Evolutionary conservation across 2,797 vertebrate species (phyloP).

Genomic region (Sciurus carolinensis): DNA sequence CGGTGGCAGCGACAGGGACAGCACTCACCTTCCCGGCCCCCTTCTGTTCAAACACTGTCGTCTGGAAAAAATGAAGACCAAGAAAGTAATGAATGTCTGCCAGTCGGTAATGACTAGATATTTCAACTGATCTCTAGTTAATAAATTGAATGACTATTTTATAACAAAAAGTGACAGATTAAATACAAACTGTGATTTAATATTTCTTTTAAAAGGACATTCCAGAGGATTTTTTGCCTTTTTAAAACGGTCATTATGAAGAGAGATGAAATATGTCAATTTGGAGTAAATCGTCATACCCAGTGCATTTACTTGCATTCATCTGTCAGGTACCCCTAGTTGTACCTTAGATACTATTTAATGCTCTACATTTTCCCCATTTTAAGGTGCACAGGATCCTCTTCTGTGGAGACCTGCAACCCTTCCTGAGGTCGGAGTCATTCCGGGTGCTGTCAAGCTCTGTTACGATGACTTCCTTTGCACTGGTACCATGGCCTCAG

Average conservation of each 20-base stretch:
- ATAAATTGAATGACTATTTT: background rate
- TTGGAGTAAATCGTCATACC: background rate
- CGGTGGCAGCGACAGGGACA: background rate
- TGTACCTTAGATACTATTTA: background rate
- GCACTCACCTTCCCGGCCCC: background rate
- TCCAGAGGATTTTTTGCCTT: background rate
- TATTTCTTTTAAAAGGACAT: slow-evolving; percentile 4
- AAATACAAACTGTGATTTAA: background rate
- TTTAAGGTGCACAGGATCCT: background rate
- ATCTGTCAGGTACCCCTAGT: background rate
- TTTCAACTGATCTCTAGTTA: background rate
- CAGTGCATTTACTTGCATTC: background rate
- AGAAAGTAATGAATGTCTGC: background rate
- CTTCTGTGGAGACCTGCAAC: background rate
- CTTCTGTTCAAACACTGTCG: background rate
- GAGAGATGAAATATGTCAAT: background rate
- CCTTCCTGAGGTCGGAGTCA: background rate
- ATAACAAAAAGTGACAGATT: background rate
- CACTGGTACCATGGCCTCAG: slow-evolving; percentile 37
- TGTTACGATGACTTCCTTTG: slow-evolving; percentile 51
- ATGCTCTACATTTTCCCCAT: background rate
- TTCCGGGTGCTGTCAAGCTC: slow-evolving; percentile 67
- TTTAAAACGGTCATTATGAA: background rate
- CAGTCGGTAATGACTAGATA: background rate
- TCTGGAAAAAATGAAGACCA: background rate